Base-by-base conservation (phyloP, 2,888 invertebrate species). In the Biston stratarius region DNA sequence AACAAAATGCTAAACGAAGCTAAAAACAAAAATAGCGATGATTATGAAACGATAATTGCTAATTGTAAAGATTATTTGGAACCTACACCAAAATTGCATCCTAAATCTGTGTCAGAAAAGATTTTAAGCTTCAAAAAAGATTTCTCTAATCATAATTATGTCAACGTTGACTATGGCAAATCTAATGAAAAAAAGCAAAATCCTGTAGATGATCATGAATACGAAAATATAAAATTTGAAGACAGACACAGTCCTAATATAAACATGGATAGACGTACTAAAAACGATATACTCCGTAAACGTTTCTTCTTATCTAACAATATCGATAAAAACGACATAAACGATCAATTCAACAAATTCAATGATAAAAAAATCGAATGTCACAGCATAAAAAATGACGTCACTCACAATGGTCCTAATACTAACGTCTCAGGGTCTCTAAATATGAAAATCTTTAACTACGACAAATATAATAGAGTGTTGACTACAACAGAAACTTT, bases 121-220 rank as follows among this genome's bases (percentile, higher is more conserved):
- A 92, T 92, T 42, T 91, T 82, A 68, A 88, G 90, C 64, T 91
- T 94, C 75, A 93, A 92, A 84, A 92, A 91, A 47, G 92, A 94
- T 70, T 92, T 88, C 70, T 84, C 89, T 0, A 86, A 87, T 63
- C 94, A 93, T 49, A 83, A 91, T 53, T 93, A 93, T 42, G 92
- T 76, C 1, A 94, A 93, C 36, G 78, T 92, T 0, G 86, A 88
- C 64, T 90, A 83, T 51, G 80, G 82, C 24, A 64, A 53, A 45
- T 15, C 42, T 47, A 52, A 53, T 63, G 48, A 64, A 24, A 67
- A 64, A 48, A 71, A 61, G 36, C 57, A 58, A 56, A 3, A 64
- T n/a, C 58, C 61, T 24, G 63, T 40, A 38, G 56, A 58, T 15
- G 51, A 63, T 34, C 70, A 77, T 0, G 78, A 76, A 8, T 74